Evolutionary conservation across 2,797 vertebrate genomes (phyloP).

Genomic region (Dromococcyx pavoninus): DNA sequence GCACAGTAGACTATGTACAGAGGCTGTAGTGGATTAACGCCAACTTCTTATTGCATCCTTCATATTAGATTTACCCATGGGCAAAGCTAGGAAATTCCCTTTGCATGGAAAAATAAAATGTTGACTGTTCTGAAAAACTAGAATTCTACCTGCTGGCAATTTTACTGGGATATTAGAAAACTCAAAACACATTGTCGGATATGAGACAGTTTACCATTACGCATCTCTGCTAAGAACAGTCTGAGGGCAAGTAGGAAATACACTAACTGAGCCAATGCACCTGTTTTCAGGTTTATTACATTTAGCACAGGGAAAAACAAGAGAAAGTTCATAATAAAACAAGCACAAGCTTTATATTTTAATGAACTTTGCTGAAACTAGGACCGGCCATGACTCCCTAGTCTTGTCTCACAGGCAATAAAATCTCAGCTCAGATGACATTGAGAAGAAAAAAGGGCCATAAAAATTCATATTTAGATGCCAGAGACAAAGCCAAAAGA

Average conservation of each 20-base stretch:
- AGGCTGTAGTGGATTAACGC: neutral
- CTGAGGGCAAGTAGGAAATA: constrained; percentile 17
- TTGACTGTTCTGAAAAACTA: neutral
- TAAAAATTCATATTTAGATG: neutral
- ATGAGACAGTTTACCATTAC: neutral
- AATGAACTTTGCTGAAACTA: neutral
- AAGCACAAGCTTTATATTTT: constrained; percentile 24
- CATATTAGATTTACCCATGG: neutral
- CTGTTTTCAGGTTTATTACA: constrained; percentile 41
- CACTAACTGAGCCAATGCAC: neutral
- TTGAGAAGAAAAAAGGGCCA: neutral
- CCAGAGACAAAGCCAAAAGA: neutral
- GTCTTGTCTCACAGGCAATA: neutral
- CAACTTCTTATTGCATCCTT: neutral
- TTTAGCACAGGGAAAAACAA: constrained; percentile 15
- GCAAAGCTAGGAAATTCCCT: constrained; percentile 3
- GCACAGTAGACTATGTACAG: neutral
- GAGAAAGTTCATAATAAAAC: constrained; percentile 20
- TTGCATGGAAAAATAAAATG: neutral
- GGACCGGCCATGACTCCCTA: neutral
- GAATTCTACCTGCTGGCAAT: constrained; percentile 1
- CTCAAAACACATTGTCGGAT: neutral
- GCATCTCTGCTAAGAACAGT: neutral
- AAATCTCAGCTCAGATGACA: neutral
- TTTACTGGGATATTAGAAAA: constrained; percentile 17